These are phyloP conservation scores for Furcifer pardalis DNA, from an alignment of 2,797 vertebrate genomes.

Conservation along the genomic window DNA sequence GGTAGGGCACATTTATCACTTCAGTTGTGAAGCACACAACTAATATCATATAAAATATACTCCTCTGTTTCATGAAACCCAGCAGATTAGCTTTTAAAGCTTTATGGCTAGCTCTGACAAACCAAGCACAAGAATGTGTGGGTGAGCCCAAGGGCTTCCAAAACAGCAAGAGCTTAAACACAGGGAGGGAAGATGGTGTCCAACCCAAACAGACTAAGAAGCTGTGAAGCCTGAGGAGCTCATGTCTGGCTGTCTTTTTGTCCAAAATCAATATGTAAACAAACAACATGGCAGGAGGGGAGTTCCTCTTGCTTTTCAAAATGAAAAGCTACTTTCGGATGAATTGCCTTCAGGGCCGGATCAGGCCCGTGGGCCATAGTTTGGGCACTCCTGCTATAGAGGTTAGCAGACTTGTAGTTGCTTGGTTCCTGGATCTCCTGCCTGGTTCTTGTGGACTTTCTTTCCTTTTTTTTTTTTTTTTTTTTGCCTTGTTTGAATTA, in stretches of 20 bases:
- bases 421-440: too few species aligned
- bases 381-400: too few species aligned
- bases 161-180: not conserved
- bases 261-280: constrained; percentile 25
- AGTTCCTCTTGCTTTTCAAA: not conserved
- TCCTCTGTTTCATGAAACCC: not conserved
- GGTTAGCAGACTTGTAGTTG: too few species aligned
- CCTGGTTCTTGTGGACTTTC: too few species aligned
- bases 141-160: not conserved
- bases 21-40: not conserved
- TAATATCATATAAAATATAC: not conserved
- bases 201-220: constrained; percentile 11
- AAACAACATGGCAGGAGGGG: not conserved
- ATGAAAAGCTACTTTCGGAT: not conserved
- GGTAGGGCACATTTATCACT: not conserved
- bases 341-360: too few species aligned
- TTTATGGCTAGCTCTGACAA: not conserved
- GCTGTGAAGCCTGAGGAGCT: not conserved
- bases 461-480: too few species aligned
- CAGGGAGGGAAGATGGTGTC: not conserved
- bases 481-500: too few species aligned
- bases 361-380: too few species aligned
- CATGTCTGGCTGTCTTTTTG: not conserved
- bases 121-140: not conserved
- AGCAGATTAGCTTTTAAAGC: not conserved